A percentile compares a stretch with the other conserved stretches of the same genome.
phyloP scores from a whole-genome alignment of 1,140 invertebrate species.

The Ectropis grisescens region DNA sequence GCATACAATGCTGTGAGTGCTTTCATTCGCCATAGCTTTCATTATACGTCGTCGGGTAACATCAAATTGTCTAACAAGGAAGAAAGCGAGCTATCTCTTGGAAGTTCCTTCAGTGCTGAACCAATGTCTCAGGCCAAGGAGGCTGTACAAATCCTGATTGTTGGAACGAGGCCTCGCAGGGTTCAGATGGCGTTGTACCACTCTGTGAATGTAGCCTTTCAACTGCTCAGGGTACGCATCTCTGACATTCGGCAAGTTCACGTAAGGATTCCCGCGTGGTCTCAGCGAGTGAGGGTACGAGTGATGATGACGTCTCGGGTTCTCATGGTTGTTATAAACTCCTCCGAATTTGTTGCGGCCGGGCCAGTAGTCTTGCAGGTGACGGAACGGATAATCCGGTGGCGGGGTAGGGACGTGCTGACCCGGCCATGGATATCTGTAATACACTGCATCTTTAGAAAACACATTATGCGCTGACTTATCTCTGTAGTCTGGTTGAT shows the following conservation, averaged over 20 bases:
- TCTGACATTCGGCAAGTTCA: conserved; percentile 18
- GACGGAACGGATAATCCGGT: conserved; percentile 48
- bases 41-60: conserved; percentile 66
- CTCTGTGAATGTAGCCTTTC: conserved; percentile 35
- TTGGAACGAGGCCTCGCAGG: conserved; percentile 31
- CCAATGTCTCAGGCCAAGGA: conserved; percentile 57
- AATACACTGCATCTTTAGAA: conserved; percentile 30
- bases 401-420: conserved; percentile 36
- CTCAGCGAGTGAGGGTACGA: conserved; percentile 50
- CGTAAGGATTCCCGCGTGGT: conserved; percentile 30
- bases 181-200: conserved; percentile 27
- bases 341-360: conserved; percentile 42
- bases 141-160: conserved; percentile 53
- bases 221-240: conserved; percentile 29
- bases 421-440: conserved; percentile 45
- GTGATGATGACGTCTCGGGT: conserved; percentile 54
- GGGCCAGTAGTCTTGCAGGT: conserved; percentile 61
- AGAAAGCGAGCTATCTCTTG: conserved; percentile 48
- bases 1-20: neutral
- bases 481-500: conserved; percentile 9
- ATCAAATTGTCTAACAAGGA: conserved; percentile 43
- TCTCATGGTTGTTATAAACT: conserved; percentile 45
- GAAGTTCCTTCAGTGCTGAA: conserved; percentile 56
- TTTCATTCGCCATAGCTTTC: conserved; percentile 52
- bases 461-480: conserved; percentile 9